Evolutionary conservation across 2,888 invertebrate species (phyloP), one percentile per base, ranked within the genome.

Genomic region (Platerodrilus igneus): DNA sequence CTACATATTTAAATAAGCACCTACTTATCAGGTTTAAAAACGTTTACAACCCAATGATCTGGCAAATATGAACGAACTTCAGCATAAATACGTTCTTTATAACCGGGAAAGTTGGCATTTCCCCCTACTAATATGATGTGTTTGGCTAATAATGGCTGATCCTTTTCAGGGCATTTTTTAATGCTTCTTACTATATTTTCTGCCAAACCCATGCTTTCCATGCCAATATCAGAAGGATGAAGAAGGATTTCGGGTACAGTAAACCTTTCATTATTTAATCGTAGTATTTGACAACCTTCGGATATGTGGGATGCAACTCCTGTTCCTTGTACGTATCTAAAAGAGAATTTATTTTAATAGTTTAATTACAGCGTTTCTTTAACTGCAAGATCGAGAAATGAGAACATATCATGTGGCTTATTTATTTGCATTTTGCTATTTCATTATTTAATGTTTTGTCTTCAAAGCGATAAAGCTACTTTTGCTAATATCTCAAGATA

Each of bases 181-280:
- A 95, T 77, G 0, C 83, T 76, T 58, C 88, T 76, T 37, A 86
- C 78, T 4, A 95, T 79, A 0, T 90, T 85, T 72, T 97, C 95
- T 0, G 89, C 78, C 43, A 99, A 82, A 1, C 99, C 99, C 81
- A 93, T 91, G 68, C 75, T 82, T 35, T 81, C 79, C 45, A 99
- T 86, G 0, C 93, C 95, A 20, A 97, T 85, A 64, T 97, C 95
- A 1, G 90, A 88, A 0, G 99, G 99, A 60, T 86, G 80, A 62
- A 99, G 96, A 2, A 99, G 68, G 2, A 97, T 72, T 69, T 99
- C 99, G 0, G 99, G 97, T 28, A 97, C 86, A 0, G 88, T 77
- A 64, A 99, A 96, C 29, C 97, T 71, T 69, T 99, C 99, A 59
- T 93, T 95, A 67, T 88, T 92, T 55, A 99, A 70, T 22, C 86